These are phyloP conservation scores for Serranus cabrilla DNA, from an alignment of 2,797 vertebrate genomes.

Conservation along the genomic window DNA sequence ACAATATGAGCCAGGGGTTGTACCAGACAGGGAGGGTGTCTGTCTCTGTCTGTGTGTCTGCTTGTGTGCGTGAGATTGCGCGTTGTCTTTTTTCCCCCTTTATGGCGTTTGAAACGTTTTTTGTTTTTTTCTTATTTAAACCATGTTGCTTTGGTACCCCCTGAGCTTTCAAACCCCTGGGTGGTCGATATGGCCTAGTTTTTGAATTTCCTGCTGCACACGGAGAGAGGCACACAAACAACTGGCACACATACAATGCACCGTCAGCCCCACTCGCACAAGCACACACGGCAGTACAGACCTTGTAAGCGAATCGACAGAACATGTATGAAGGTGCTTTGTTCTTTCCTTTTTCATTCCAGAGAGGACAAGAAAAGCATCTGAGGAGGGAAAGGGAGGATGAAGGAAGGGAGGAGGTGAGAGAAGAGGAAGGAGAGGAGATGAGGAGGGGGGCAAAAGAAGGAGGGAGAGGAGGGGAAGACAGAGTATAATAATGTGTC, in stretches of 20 bases:
- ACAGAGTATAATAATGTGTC: constrained; percentile 74
- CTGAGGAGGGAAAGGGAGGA: constrained; percentile 31
- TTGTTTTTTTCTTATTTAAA: constrained; percentile 77
- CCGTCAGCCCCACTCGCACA: constrained; percentile 59
- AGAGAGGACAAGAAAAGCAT: constrained; percentile 38
- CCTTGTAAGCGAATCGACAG: constrained; percentile 57
- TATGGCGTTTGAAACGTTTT: constrained; percentile 61
- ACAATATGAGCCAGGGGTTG: constrained; percentile 55
- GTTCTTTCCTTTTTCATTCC: constrained; percentile 54
- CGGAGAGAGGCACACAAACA: constrained; percentile 75
- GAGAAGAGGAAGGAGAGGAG: constrained; percentile 26
- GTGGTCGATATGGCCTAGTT: constrained; percentile 87
- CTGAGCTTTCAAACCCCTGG: constrained; percentile 84
- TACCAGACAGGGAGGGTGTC: constrained; percentile 50
- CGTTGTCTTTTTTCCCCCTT: constrained; percentile 45
- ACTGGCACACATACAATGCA: constrained; percentile 76
- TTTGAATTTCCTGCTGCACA: constrained; percentile 81
- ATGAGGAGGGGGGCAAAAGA: constrained; percentile 15
- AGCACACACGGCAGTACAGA: constrained; percentile 21
- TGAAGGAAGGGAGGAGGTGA: constrained; percentile 37
- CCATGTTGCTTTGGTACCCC: constrained; percentile 81
- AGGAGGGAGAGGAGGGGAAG: constrained; percentile 26
- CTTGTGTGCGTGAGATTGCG: constrained; percentile 21
- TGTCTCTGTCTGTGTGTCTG: constrained; percentile 5
- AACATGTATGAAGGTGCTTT: constrained; percentile 68